Percentiles rank a stretch among this genome's conserved stretches.
These are phyloP conservation scores for Heliconius aoede DNA, from an alignment of 2,888 invertebrate species.

Conservation along the genomic window DNA sequence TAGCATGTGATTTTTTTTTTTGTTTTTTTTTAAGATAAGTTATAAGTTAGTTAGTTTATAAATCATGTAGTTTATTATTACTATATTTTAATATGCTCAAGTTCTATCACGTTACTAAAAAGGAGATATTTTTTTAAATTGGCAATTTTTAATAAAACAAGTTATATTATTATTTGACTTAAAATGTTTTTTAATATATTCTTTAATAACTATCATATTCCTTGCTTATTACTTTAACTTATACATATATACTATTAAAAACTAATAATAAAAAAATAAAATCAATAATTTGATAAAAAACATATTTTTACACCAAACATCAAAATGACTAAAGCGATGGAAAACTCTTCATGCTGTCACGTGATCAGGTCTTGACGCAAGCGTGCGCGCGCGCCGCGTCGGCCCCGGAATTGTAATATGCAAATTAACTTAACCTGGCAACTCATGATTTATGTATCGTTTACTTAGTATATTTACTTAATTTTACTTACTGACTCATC, in stretches of 20 bases:
- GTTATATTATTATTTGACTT: no score
- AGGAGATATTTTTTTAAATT: no score
- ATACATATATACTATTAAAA: not conserved
- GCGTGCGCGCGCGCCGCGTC: slow-evolving; percentile 54
- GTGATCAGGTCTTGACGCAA: slow-evolving; percentile 61
- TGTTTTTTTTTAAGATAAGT: no score
- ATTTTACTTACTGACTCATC: slow-evolving; percentile 37
- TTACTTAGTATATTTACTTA: slow-evolving; percentile 26
- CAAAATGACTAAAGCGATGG: slow-evolving; percentile 67
- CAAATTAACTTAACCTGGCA: slow-evolving; percentile 49
- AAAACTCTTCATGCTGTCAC: slow-evolving; percentile 72
- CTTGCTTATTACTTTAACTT: no score
- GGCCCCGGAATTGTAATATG: slow-evolving; percentile 56
- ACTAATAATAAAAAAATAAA: not conserved
- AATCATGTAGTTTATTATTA: not conserved
- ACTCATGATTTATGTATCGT: slow-evolving; percentile 32
- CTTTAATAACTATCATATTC: no score
- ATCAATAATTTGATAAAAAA: not conserved
- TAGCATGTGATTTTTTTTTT: not conserved
- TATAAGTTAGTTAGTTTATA: no score
- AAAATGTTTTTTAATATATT: no score
- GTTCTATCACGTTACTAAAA: no score
- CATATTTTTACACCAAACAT: slow-evolving; percentile 47
- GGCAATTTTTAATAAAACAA: no score
- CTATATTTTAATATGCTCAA: no score